These are phyloP conservation scores for Empidonax alnorum DNA, from an alignment of 2,113 vertebrate genomes.

Conservation along the genomic window DNA sequence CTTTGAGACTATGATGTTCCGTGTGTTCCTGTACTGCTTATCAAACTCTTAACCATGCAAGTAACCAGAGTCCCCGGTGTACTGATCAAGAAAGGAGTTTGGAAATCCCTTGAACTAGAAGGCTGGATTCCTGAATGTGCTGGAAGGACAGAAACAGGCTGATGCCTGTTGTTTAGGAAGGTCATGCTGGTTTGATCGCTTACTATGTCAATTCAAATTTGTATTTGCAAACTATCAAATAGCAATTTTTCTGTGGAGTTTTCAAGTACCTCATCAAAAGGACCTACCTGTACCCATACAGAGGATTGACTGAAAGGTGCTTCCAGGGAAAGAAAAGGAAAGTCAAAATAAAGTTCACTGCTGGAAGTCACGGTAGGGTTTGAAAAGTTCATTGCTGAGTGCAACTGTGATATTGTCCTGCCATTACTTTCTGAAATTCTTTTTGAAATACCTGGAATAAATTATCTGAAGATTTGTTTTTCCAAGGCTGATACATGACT, in stretches of 20 bases:
- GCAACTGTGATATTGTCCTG: background rate
- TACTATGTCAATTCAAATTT: background rate
- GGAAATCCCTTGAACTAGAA: background rate
- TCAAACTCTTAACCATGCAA: background rate
- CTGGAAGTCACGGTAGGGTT: background rate
- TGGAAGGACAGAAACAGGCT: background rate
- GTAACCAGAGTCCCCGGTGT: background rate
- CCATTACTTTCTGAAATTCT: background rate
- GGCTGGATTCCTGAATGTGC: background rate
- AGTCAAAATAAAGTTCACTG: background rate
- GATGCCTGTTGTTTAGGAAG: background rate
- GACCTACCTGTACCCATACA: background rate
- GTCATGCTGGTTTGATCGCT: background rate
- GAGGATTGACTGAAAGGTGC: background rate
- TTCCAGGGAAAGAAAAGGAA: slow-evolving; percentile 28
- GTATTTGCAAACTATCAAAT: background rate
- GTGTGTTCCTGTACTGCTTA: background rate
- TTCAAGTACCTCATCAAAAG: background rate
- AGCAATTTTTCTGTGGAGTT: background rate
- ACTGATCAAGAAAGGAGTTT: background rate
- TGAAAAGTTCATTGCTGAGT: background rate
- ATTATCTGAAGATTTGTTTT: slow-evolving; percentile 11
- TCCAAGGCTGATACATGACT: background rate
- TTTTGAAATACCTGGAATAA: background rate
- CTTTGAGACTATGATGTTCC: background rate